Base-by-base conservation (phyloP, 1,140 invertebrate genomes). In the Drosophila setifemur region DNA sequence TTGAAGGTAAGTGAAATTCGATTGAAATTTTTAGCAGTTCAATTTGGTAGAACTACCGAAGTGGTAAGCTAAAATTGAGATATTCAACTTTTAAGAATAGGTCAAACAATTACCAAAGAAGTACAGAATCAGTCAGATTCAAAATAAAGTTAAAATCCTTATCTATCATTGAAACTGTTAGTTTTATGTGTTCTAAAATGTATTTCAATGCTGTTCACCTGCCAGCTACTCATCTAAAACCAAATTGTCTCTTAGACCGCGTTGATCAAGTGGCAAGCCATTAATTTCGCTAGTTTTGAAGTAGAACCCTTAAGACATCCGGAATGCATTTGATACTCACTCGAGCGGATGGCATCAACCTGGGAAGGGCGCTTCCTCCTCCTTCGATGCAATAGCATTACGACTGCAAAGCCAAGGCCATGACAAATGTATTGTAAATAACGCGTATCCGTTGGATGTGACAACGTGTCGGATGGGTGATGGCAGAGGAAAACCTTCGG, bases 381-480 rank as follows among this genome's bases (percentile, higher is more conserved):
- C 14, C 14, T 35, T 42, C 42, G 11, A 18, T 18, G 31, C 43
- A 8, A 19, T 42, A 37, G 26, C 14, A 8, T 2, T 6, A 19
- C 26, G 23, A 44, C 26, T 42, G 47, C 48, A 49, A 47, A 71
- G 29, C 53, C 68, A 64, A 83, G 74, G 69, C 79, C 73, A 74
- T 85, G 78, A 85, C 73, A 83, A 83, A 83, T 83, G 73, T 83
- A 40, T 73, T 77, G 69, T 77, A 83, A 77, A 61, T 78, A 83
- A 77, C 69, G 73, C 73, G 58, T 61, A 66, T 70, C 63, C 68
- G 73, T 61, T 73, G 48, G 53, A 64, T 64, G 63, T 44, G 64
- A 73, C 63, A 83, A 73, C 58, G 53, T 52, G 70, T 42, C 52
- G 45, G 49, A 55, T 48, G 61, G 45, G 25, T 43, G 35, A 54